Evolutionary conservation across 2,113 vertebrate genomes (phyloP), one percentile per base, ranked within the genome.

Genomic region (Alaudala cheleensis): DNA sequence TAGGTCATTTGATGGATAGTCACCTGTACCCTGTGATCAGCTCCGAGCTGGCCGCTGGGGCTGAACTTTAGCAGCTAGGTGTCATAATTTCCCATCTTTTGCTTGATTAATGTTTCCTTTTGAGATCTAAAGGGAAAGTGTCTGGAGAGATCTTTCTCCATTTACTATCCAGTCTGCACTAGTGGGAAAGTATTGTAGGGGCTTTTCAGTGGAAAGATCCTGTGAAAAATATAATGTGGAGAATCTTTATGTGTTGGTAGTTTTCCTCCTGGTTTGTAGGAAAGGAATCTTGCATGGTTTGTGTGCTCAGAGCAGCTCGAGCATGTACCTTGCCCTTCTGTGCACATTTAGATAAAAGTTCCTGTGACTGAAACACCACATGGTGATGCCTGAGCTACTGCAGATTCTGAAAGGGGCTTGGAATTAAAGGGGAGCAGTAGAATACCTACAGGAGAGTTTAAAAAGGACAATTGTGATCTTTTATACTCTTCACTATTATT

Each of bases 61-160:
- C 95, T 97, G 97, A 97, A 97, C 94, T 96, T 97, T 94, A 82
- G 84, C 95, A 95, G 94, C 94, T 96, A 92, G 96, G 95, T 97
- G 97, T 97, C 97, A 98, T 97, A 96, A 98, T 98, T 98, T 97
- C 97, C 97, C 98, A 98, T 98, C 97, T 98, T 98, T 97, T 95
- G 39, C 95, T 97, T 98, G 97, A 98, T 98, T 98, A 97, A 97
- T 97, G 81, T 97, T 98, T 98, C 97, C 97, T 97, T 97, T 97
- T 86, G 90, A 97, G 96, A 97, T 97, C 96, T 96, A 95, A 96
- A 97, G 86, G 92, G 96, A 97, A 98, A 96, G 90, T 90, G 86
- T 96, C 96, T 95, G 93, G 92, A 97, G 97, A 93, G 90, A 96
- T 97, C 88, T 95, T 94, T 96, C 92, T 80, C 54, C 87, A 50